Base-by-base conservation (phyloP, 2,888 invertebrate species). In the Chouioia cunea region DNA sequence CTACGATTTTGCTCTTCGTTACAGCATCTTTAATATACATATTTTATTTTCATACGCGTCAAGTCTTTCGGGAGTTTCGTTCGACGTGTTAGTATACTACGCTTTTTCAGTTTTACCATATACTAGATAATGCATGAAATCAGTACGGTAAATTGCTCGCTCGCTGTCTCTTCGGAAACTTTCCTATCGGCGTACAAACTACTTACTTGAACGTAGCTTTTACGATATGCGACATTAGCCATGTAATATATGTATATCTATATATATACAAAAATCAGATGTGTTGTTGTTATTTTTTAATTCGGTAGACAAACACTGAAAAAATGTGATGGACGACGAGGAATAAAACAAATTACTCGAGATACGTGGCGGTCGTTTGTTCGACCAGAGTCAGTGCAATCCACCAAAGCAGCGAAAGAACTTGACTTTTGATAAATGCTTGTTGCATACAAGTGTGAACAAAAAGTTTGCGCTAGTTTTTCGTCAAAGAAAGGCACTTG, bases 181-280 rank as follows among this genome's bases (percentile, higher is more conserved):
- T 64, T n/a, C 47, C 27, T 65, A 58, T 48, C 43, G 43, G 50
- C 48, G 20, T 59, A 53, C 46, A 48, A 50, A n/a, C 43, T 62
- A 18, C 46, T 54, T 67, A n/a, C 60, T n/a, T 53, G 59, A 59
- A 65, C 64, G 46, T 65, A 64, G 16, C 27, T 65, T 65, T 58
- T n/a, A 18, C 64, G 27, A 36, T 58, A 57, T 43, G 52, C n/a
- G n/a, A n/a, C 43, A 48, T 43, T 68, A 62, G 47, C 18, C 62
- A 47, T n/a, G 36, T 43, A 65, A 52, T 12, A 43, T 44, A 65
- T 58, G 52, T 59, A 59, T 52, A 52, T 59, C 48, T 53, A 57
- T 65, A 20, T 36, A 69, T 58, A 64, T 44, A n/a, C n/a, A n/a
- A n/a, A n/a, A n/a, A n/a, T n/a, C n/a, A n/a, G n/a, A n/a, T n/a